Evolutionary conservation across 1,140 invertebrate species (phyloP), one percentile per base, ranked within the genome.

Genomic region (Doryteuthis pealeii): DNA sequence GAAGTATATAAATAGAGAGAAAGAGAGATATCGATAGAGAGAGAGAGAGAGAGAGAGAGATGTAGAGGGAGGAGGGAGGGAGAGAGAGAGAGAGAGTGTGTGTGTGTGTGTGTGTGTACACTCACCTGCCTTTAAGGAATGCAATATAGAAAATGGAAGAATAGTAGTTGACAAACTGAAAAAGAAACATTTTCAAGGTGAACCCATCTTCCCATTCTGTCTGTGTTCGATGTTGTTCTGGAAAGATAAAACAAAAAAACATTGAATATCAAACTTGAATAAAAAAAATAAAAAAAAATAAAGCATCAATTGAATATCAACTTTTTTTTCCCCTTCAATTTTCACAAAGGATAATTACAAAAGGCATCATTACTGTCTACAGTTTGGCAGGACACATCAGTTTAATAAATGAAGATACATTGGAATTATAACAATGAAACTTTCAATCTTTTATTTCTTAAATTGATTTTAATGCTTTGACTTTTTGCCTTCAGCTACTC

Each of bases 121-220:
- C 86, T 88, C 89, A 95, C 95, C 91, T 97, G 73, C 88, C 89
- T 81, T 90, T 99, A 84, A 98, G 97, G 86, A 98, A 98, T 0
- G 96, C 96, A 70, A 98, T 98, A 87, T 98, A 99, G 71, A 99
- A 96, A 1, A 98, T 91, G 0, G 96, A 97, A 0, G 95, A 95
- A 83, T 98, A 98, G 87, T 94, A 97, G 85, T 98, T 98, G 89
- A 98, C 94, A 84, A 97, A 98, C 86, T 98, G 96, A 88, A 99
- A 98, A 69, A 98, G 90, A 88, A 97, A 98, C 89, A 98, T 98
- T 88, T 98, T 98, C 82, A 98, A 95, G 0, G 96, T 98, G 84
- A 95, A 98, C 1, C 94, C 96, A 83, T 97, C 94, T 89, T 98
- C 96, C 86, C 96, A 98, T 87, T 97, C 95, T 0, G 94, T 95